phyloP scores from a whole-genome alignment of 2,888 invertebrate species.

The Stenichneumon culpator region DNA sequence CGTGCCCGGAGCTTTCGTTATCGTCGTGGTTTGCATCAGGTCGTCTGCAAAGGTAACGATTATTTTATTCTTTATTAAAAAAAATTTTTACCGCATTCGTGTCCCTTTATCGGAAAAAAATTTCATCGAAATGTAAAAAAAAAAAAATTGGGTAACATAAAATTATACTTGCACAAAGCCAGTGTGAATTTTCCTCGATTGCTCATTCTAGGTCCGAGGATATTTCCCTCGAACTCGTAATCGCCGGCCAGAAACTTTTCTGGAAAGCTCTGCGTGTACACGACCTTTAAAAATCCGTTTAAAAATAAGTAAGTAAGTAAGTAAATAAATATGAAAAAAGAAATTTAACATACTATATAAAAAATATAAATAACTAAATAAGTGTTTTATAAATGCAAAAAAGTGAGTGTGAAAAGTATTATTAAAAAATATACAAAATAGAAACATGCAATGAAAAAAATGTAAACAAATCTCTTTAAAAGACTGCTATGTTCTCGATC shows the following conservation, averaged over 20 bases:
- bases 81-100: too few relatives aligned
- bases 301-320: conserved; percentile 3
- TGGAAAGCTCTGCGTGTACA: conserved; percentile 93
- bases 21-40: conserved; percentile 89
- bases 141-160: neutral
- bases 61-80: conserved; percentile 17
- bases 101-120: neutral
- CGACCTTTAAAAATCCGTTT: conserved; percentile 83
- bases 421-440: too few relatives aligned
- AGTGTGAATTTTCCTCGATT: conserved; percentile 92
- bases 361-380: too few relatives aligned
- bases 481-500: neutral
- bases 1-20: conserved; percentile 86
- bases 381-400: too few relatives aligned
- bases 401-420: too few relatives aligned
- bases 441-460: too few relatives aligned
- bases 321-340: neutral
- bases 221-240: conserved; percentile 88
- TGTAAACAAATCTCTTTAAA: too few relatives aligned
- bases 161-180: conserved; percentile 87
- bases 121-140: neutral
- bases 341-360: too few relatives aligned
- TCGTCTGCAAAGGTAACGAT: conserved; percentile 77
- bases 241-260: conserved; percentile 91
- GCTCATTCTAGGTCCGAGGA: conserved; percentile 88